Base-by-base conservation (phyloP, 1,140 invertebrate genomes). In the Brachionus manjavacas region DNA sequence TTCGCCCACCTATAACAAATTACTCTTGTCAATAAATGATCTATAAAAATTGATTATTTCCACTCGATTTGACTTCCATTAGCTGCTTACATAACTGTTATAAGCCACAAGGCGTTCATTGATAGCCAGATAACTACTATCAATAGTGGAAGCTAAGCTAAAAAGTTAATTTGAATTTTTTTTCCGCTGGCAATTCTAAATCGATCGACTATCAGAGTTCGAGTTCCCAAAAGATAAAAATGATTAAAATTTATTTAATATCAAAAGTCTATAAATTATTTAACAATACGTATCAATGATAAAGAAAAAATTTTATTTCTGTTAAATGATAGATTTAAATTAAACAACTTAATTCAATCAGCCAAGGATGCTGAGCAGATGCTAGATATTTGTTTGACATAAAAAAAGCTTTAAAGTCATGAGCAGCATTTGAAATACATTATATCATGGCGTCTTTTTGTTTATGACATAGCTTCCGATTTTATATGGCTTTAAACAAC, bases 1-100 rank as follows among this genome's bases (percentile, higher is more conserved):
- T 60, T 60, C 52, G 52, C 52, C 52, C 16, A 60, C 52, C 52
- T 60, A 60, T 60, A 20, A 60, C 52, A 20, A 60, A 60, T 60
- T 60, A 60, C 52, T 60, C 52, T 60, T 60, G 52, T 60, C 52
- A 60, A 60, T 60, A 60, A 60, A 60, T 60, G 52, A 60, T 60
- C 52, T 60, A 60, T 60, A 60, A 60, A 60, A 60, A 60, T 60
- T 60, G 52, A 60, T 60, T 60, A 8, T 60, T 60, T 60, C 6
- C 20, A 6, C 52, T 60, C 52, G n/a, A 60, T 60, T 60, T 60
- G 52, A 60, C 52, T 60, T 60, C 20, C 7, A 60, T 60, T n/a
- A 60, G 52, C 20, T 20, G n/a, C 16, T 60, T 60, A 60, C 20
- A 20, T 60, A 60, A 60, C 52, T 25, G n/a, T 20, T 25, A 60